Evolutionary conservation across 2,888 invertebrate species (phyloP), one percentile per base, ranked within the genome.

Genomic region (Julus scanicus): DNA sequence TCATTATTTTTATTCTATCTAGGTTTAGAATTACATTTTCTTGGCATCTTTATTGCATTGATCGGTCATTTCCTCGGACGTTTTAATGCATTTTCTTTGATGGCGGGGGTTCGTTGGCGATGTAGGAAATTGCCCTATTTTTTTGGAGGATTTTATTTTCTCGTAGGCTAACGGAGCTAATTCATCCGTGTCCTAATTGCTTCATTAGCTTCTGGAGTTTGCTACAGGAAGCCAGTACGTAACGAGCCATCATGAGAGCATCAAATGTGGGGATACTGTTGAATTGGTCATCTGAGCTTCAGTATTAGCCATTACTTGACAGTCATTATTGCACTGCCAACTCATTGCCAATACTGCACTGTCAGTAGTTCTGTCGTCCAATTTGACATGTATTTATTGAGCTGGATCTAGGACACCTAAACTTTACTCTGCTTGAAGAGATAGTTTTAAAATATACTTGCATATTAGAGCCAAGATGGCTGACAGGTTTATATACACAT

Each of bases 121-220:
- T 29, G 29, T 80, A 29, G 8, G 80, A 80, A 80, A 80, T 37
- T 29, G 80, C 1, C 11, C 80, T 37, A 3, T 13, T 37, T 29
- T 80, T 80, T 11, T 29, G 37, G 9, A 11, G 20, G 80, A 13
- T 20, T 80, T 71, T 29, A 80, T 53, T 53, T 53, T 53, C 80
- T 80, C 8, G 44, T 44, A 8, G 44, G 8, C 44, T 44, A 44
- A 44, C 44, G 44, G 29, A 80, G 80, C 80, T 80, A 80, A 80
- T 80, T 80, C 80, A 80, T 80, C 37, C 80, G 80, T 80, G 37
- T 37, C 80, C 80, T 80, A 80, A 80, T 80, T 80, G 80, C 80
- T 80, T 80, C 80, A 80, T 80, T 80, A 71, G 80, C 80, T 80
- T 80, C 29, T 37, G 37, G 11, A 37, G 80, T 80, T 80, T 80